phyloP scores from a whole-genome alignment of 2,888 invertebrate species.

The Drosophila siamana region DNA sequence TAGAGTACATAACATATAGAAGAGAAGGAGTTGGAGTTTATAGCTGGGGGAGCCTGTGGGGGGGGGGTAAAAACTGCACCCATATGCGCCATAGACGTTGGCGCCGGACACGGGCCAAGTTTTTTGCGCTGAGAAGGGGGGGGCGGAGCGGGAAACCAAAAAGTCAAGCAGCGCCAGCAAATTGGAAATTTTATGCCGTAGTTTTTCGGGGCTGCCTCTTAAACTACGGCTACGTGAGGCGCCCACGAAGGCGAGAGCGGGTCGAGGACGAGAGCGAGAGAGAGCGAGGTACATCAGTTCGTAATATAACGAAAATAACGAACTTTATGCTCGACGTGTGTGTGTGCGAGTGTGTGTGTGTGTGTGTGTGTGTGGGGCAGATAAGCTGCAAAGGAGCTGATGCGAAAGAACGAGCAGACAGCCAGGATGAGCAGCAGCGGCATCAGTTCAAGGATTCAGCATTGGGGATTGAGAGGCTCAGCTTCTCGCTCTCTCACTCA shows the following conservation, averaged over 20 bases:
- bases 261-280: too few species aligned
- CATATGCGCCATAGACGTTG: conserved; percentile 52
- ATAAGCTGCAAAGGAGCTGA: conserved; percentile 60
- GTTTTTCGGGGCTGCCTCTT: conserved; percentile 59
- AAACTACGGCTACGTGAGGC: conserved; percentile 68
- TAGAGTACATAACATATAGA: too few species aligned
- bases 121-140: conserved; percentile 35
- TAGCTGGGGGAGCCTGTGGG: not conserved
- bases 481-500: not conserved
- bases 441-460: conserved; percentile 1
- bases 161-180: conserved; percentile 74
- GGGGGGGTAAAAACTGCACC: conserved; percentile 35
- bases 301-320: conserved; percentile 66
- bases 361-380: conserved; percentile 38
- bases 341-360: conserved; percentile 16
- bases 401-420: conserved; percentile 41
- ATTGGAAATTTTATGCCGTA: conserved; percentile 81
- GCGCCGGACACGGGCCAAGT: conserved; percentile 67
- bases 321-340: conserved; percentile 50
- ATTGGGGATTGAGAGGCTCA: not conserved
- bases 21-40: not conserved
- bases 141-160: conserved; percentile 42
- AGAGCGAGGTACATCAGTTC: conserved; percentile 17
- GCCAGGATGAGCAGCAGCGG: conserved; percentile 45
- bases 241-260: not conserved